phyloP scores from a whole-genome alignment of 2,888 invertebrate species.

The Morpho helenor region DNA sequence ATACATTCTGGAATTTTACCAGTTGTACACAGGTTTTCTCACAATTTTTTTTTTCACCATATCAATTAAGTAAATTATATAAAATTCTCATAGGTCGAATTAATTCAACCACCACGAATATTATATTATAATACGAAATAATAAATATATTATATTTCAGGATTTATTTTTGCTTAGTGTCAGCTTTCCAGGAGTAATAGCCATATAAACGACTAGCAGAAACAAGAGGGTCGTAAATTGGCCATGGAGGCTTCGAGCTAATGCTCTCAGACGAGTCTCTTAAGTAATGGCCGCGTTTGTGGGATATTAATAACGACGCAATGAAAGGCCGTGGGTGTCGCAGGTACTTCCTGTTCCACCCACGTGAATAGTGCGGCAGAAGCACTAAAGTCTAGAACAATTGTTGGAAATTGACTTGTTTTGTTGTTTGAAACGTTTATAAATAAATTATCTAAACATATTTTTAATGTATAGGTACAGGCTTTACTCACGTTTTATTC shows the following conservation, averaged over 20 bases:
- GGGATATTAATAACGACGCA: slow-evolving; percentile 61
- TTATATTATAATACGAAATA: too few species aligned
- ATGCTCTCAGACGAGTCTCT: slow-evolving; percentile 29
- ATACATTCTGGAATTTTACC: too few species aligned
- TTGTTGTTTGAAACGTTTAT: neutral
- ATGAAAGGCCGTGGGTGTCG: slow-evolving; percentile 69
- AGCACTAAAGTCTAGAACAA: slow-evolving; percentile 17
- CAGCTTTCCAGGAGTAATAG: slow-evolving; percentile 5
- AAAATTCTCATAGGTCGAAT: too few species aligned
- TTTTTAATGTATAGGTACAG: neutral
- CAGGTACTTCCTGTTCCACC: slow-evolving; percentile 68
- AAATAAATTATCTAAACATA: neutral
- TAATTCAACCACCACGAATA: too few species aligned
- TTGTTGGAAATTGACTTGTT: neutral
- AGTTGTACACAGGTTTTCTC: too few species aligned
- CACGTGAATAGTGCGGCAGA: slow-evolving; percentile 39
- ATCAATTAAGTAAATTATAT: too few species aligned
- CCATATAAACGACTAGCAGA: slow-evolving; percentile 12
- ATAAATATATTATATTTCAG: too few species aligned
- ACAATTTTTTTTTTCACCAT: too few species aligned
- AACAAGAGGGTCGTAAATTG: slow-evolving; percentile 28
- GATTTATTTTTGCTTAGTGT: too few species aligned
- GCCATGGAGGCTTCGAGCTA: slow-evolving; percentile 20
- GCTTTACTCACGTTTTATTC: neutral
- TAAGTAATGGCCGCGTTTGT: slow-evolving; percentile 31